phyloP scores from a whole-genome alignment of 2,888 invertebrate genomes.

The Ectobius pallidus region DNA sequence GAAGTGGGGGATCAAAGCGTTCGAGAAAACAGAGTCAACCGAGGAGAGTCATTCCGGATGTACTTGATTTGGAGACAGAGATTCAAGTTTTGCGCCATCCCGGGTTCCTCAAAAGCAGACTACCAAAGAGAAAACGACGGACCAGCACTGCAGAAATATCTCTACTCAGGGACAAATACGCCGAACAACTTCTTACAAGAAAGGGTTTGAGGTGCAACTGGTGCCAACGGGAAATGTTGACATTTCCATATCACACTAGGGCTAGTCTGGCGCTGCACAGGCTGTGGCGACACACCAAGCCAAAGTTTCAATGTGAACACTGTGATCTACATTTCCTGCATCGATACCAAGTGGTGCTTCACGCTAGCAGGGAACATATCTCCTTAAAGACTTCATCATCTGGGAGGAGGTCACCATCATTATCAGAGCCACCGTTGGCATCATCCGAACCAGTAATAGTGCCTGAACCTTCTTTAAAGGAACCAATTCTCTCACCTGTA shows the following conservation, averaged over 20 bases:
- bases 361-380: constrained; percentile 56
- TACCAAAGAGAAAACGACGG: constrained; percentile 1
- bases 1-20: constrained; percentile 48
- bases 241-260: constrained; percentile 56
- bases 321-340: constrained; percentile 57
- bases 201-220: constrained; percentile 50
- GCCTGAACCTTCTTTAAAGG: constrained; percentile 39
- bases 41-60: constrained; percentile 54
- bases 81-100: constrained; percentile 51
- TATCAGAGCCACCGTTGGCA: constrained; percentile 11
- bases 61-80: constrained; percentile 46
- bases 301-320: constrained; percentile 57
- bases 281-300: constrained; percentile 58
- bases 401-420: not conserved
- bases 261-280: constrained; percentile 58
- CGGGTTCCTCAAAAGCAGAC: constrained; percentile 34
- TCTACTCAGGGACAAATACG: constrained; percentile 53
- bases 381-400: constrained; percentile 41
- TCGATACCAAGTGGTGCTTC: constrained; percentile 59
- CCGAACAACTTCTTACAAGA: constrained; percentile 53
- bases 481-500: constrained; percentile 36
- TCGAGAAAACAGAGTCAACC: constrained; percentile 61
- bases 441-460: constrained; percentile 36
- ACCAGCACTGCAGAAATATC: constrained; percentile 44
- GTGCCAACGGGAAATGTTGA: constrained; percentile 52